Base-by-base conservation (phyloP, 2,113 vertebrate species). In the Jaculus jaculus region DNA sequence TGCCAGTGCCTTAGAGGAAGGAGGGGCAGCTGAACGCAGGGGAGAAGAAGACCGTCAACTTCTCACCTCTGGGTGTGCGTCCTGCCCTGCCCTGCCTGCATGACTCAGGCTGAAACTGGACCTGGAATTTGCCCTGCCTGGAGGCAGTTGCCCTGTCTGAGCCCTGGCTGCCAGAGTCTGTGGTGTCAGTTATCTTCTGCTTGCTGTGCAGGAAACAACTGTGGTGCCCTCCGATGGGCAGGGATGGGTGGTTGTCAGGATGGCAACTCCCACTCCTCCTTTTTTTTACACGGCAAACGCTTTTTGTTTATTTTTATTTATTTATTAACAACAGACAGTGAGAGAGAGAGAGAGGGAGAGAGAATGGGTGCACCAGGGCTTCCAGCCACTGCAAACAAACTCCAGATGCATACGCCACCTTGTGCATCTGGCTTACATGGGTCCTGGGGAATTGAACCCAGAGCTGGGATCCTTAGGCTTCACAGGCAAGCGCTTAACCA, bases 61-160 rank as follows among this genome's bases (percentile, higher is more conserved):
- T 60, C 86, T 81, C 68, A 73, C 81, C 84, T 69, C 54, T 20
- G 42, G 54, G 30, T 30, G 23, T 66, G 39, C 7, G 63, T 39
- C 88, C 90, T 0, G 5, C 26, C 84, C 72, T 60, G 28, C 73
- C 51, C 11, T 0, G 39, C 75, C 68, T 13, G 21, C 16, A 23
- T 96, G 96, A 94, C 81, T 93, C 95, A 93, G 85, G 74, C 74
- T 96, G 90, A 95, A 95, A 74, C 78, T 8, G 65, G 78, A 75
- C 68, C 26, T 7, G 60, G 69, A 34, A 24, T 42, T 65, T 10
- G 8, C 12, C 42, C 78, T 21, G 23, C 9, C 47, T 72, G 11
- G 15, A 69, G 65, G 39, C 91, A 54, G 18, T 28, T 18, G 10
- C 65, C 37, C 75, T 30, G 60, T 71, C 86, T 84, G 34, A 80